phyloP scores from a whole-genome alignment of 2,113 vertebrate genomes.

The Castor canadensis region DNA sequence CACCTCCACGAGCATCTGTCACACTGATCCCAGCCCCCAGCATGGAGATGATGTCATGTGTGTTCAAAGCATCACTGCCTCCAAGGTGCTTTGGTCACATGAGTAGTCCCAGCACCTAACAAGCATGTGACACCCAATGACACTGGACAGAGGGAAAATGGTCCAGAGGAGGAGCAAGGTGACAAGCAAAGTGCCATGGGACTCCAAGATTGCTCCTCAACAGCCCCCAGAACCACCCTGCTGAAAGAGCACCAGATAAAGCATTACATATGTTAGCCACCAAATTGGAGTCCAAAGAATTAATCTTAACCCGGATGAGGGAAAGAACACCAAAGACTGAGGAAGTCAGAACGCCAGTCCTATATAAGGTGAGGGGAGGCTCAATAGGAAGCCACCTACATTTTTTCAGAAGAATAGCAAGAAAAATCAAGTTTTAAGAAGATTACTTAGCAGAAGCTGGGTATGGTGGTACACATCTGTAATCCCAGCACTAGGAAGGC shows the following conservation, averaged over 20 bases:
- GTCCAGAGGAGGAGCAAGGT: rapidly evolving
- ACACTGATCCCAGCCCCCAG: no score
- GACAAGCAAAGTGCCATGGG: neutral
- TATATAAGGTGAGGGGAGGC: rapidly evolving
- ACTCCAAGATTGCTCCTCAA: neutral
- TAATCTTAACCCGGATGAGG: neutral
- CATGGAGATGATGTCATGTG: no score
- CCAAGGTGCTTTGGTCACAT: neutral
- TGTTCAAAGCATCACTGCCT: neutral
- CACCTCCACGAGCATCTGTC: rapidly evolving
- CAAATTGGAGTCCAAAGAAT: neutral
- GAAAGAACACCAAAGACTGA: neutral
- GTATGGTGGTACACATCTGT: neutral
- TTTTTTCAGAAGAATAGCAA: neutral
- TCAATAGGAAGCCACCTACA: neutral
- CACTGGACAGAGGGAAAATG: neutral
- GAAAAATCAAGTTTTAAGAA: neutral
- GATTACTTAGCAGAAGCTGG: neutral
- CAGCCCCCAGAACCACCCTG: neutral
- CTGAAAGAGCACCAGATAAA: neutral
- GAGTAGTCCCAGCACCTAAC: neutral
- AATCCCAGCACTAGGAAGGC: neutral
- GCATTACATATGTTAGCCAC: no score
- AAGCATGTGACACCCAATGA: neutral
- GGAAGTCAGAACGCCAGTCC: neutral